A percentile compares a stretch with the other conserved stretches of the same genome.
phyloP scores from a whole-genome alignment of 2,888 invertebrate species.

The Ormyrus thymus region DNA sequence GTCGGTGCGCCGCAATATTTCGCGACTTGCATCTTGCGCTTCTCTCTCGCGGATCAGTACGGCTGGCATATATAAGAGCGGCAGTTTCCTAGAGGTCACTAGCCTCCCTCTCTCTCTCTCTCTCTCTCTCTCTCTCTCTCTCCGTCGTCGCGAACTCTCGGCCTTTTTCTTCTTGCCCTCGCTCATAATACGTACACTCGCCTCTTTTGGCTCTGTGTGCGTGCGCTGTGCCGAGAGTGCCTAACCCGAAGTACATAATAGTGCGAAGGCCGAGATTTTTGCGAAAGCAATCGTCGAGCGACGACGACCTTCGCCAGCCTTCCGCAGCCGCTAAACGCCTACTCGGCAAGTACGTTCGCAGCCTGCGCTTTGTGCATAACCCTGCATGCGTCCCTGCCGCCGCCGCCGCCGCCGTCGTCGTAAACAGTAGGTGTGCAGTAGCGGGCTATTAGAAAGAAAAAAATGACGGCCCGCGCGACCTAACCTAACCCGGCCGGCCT shows the following conservation, averaged over 20 bases:
- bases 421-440: neutral
- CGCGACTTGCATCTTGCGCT: constrained; percentile 4
- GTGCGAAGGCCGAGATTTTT: constrained; percentile 49
- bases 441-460: neutral
- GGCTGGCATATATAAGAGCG: neutral
- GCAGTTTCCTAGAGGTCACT: constrained; percentile 68
- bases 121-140: too few relatives aligned
- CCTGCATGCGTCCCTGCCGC: too few relatives aligned
- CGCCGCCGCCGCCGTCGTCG: neutral
- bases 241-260: neutral
- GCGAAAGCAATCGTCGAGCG: constrained; percentile 15
- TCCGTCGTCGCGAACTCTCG: neutral
- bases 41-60: constrained; percentile 41
- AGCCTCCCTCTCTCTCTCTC: too few relatives aligned
- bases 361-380: too few relatives aligned
- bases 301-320: neutral
- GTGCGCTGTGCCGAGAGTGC: neutral
- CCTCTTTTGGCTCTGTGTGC: constrained; percentile 10
- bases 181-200: constrained; percentile 1
- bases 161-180: constrained; percentile 25
- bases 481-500: constrained; percentile 18
- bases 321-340: neutral
- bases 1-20: constrained; percentile 20
- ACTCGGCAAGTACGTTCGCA: too few relatives aligned
- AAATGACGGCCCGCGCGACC: neutral